These are phyloP conservation scores for Empidonax traillii DNA, from an alignment of 2,113 vertebrate species.

Conservation along the genomic window DNA sequence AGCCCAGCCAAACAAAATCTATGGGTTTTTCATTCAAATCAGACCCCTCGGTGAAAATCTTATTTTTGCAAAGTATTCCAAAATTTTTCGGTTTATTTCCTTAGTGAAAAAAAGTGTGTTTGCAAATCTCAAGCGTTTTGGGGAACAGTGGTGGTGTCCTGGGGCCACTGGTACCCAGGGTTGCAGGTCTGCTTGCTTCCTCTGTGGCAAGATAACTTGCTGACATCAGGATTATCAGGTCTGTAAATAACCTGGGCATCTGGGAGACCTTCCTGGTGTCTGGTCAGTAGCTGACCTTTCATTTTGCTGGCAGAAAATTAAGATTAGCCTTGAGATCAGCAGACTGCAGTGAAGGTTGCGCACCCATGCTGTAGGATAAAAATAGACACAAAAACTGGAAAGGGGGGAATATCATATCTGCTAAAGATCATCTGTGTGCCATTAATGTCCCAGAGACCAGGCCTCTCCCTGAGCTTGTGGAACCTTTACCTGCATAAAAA, in stretches of 20 bases:
- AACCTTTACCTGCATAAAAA: not conserved
- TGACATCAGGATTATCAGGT: not conserved
- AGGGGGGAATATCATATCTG: not conserved
- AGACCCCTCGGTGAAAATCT: rapidly evolving
- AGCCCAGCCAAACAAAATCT: not conserved
- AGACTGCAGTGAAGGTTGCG: not conserved
- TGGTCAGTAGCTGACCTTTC: not conserved
- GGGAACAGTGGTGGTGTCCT: not conserved
- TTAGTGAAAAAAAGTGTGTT: not conserved
- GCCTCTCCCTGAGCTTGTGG: not conserved
- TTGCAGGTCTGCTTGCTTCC: not conserved
- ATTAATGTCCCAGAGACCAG: not conserved
- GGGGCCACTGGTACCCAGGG: not conserved
- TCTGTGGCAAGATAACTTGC: not conserved
- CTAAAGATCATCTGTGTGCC: not conserved
- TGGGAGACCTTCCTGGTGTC: not conserved
- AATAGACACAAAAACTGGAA: not conserved
- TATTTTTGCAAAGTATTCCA: not conserved
- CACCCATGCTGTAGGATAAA: not conserved
- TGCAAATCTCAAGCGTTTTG: not conserved
- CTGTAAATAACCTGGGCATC: not conserved
- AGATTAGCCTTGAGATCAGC: not conserved
- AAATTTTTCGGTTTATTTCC: not conserved
- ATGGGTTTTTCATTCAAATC: not conserved
- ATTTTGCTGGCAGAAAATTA: not conserved